Evolutionary conservation across 2,113 vertebrate genomes (phyloP), one percentile per base, ranked within the genome.

Genomic region (Rhineura floridana): DNA sequence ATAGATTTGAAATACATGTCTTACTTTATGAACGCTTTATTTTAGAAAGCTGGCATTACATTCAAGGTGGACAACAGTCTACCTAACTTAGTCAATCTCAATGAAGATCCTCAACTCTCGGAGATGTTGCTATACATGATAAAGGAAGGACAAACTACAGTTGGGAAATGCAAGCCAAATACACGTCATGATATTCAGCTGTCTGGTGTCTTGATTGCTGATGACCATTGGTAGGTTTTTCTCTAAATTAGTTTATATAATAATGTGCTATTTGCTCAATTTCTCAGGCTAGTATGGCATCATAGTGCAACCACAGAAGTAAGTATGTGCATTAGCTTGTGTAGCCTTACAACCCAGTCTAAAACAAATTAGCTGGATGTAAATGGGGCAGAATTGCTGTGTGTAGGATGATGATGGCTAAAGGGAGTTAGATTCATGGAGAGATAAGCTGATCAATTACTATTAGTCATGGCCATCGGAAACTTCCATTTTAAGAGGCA

Each of bases 121-220:
- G 98, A 99, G 95, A 98, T 98, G 97, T 97, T 99, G 52, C 94
- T 99, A 6, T 99, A 99, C 91, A 98, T 99, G 98, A 98, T 99
- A 85, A 98, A 98, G 94, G 98, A 98, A 95, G 98, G 98, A 50
- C 94, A 94, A 83, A 99, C 98, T 72, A 98, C 98, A 1, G 98
- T 99, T 48, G 99, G 99, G 55, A 98, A 98, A 83, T 93, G 96
- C 25, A 96, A 94, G 55, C 95, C 96, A 4, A 91, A 95, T 88
- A 98, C 97, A 0, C 91, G 88, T 87, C 98, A 98, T 17, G 98
- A 99, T 88, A 99, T 99, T 86, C 98, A 98, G 94, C 96, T 99
- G 81, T 97, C 98, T 0, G 98, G 99, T 13, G 98, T 97, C 28
- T 97, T 99, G 77, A 98, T 99, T 78, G 98, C 98, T 42, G 97